Evolutionary conservation across 2,113 vertebrate species (phyloP), one percentile per base, ranked within the genome.

Genomic region (Ariopsis seemanni): DNA sequence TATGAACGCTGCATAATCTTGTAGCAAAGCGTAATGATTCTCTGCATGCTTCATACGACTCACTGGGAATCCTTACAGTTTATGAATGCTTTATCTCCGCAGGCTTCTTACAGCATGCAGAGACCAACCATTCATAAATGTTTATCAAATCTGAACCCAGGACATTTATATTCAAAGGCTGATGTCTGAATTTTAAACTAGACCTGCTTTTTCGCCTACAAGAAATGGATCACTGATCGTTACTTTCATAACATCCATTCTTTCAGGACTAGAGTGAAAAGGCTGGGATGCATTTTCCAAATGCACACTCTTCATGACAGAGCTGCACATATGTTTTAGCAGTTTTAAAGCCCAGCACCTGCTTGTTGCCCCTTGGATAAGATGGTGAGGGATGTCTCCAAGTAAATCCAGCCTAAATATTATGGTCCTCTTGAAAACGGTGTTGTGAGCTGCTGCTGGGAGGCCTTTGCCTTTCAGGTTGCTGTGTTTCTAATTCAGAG

Each of bases 381-480:
- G 60, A 53, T 67, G 85, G 75, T 5, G 77, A 84, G 86, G 48
- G 63, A 78, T 27, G 18, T 27, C 34, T n/a, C 60, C 9, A 69
- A 58, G 87, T 63, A 34, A 83, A 57, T 30, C 18, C 25, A 57
- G n/a, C 55, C 30, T 83, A 86, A 84, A 82, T 83, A 69, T 77
- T 67, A 87, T 77, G 71, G 79, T 84, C 77, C 67, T 88, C 78
- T 20, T 85, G 30, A 88, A 84, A 87, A 58, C 81, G 14, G 58
- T 84, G 82, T 25, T 75, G 17, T 57, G 87, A 69, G 85, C 74
- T 67, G 42, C 83, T 82, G 74, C 82, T 82, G 82, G 75, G 58
- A 90, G 87, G 58, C 84, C 82, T 88, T 90, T 78, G 85, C 86
- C 85, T 90, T 90, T 90, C 69, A 90, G 80, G 89, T 90, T 90